Conservation (phyloP, 2,797 vertebrate genomes). For the Takifugu ocellatus region DNA sequence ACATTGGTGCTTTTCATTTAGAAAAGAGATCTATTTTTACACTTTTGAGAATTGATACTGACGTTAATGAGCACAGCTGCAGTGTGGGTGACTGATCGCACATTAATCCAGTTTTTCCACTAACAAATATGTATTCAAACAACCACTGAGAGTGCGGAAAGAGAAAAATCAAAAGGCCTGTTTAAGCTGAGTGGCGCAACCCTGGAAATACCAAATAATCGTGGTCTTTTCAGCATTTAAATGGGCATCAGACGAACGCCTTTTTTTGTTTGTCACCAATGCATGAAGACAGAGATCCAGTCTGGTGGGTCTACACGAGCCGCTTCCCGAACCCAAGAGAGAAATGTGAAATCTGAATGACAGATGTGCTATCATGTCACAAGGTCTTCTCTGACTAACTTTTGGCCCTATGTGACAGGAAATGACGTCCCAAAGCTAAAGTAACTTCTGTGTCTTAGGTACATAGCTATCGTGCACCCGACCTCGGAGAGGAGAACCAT, state of each 20-base stretch:
- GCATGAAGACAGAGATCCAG: conserved; percentile 3
- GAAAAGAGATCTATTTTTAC: too few relatives aligned
- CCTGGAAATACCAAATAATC: neutral
- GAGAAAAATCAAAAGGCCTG: neutral
- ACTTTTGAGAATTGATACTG: too few relatives aligned
- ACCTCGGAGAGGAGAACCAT: conserved; percentile 78
- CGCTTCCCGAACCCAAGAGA: conserved; percentile 21
- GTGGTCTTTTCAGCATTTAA: conserved; percentile 17
- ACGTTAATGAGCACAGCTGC: too few relatives aligned
- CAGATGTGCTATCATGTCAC: conserved; percentile 8
- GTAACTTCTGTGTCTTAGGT: conserved; percentile 54
- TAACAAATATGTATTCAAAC: too few relatives aligned
- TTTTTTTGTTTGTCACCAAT: conserved; percentile 8
- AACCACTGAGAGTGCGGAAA: neutral
- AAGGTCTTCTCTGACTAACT: neutral
- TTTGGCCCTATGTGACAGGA: neutral
- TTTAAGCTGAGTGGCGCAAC: too few relatives aligned
- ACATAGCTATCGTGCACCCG: conserved; percentile 81
- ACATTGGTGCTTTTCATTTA: too few relatives aligned
- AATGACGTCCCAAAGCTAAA: conserved; percentile 15
- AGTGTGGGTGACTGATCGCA: too few relatives aligned
- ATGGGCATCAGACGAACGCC: neutral
- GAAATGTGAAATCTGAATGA: conserved; percentile 1
- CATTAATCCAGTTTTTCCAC: too few relatives aligned
- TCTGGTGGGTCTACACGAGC: neutral